These are phyloP conservation scores for Onychomys leucogaster DNA, from an alignment of 2,797 vertebrate genomes.

Conservation along the genomic window DNA sequence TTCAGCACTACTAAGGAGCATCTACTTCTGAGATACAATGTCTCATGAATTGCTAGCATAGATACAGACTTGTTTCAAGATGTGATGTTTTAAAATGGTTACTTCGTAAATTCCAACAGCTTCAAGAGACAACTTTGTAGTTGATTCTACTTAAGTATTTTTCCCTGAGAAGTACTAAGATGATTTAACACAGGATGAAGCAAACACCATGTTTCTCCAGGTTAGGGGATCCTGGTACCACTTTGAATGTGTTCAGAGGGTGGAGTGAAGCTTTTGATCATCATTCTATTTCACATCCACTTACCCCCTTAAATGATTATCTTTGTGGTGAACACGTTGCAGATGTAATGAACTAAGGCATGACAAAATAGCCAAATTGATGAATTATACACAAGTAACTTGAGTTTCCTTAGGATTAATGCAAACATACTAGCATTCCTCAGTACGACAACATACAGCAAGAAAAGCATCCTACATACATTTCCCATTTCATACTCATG, in stretches of 20 bases:
- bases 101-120: not conserved
- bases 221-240: constrained; percentile 77
- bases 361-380: constrained; percentile 83
- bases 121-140: not conserved
- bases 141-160: not conserved
- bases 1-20: not conserved
- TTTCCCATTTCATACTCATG: constrained; percentile 70
- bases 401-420: constrained; percentile 80
- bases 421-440: constrained; percentile 80
- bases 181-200: not conserved
- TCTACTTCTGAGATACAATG: not conserved
- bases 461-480: constrained; percentile 53
- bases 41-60: not conserved
- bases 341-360: constrained; percentile 78
- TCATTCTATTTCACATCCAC: constrained; percentile 75
- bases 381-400: constrained; percentile 85
- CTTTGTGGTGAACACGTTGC: constrained; percentile 80
- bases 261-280: constrained; percentile 83
- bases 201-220: constrained; percentile 70
- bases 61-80: not conserved
- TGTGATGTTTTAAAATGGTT: not conserved
- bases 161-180: not conserved
- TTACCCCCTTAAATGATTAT: constrained; percentile 81
- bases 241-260: constrained; percentile 79
- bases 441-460: constrained; percentile 62